Evolutionary conservation across 2,888 invertebrate genomes (phyloP).

Genomic region (Digitonthophagus gazella): DNA sequence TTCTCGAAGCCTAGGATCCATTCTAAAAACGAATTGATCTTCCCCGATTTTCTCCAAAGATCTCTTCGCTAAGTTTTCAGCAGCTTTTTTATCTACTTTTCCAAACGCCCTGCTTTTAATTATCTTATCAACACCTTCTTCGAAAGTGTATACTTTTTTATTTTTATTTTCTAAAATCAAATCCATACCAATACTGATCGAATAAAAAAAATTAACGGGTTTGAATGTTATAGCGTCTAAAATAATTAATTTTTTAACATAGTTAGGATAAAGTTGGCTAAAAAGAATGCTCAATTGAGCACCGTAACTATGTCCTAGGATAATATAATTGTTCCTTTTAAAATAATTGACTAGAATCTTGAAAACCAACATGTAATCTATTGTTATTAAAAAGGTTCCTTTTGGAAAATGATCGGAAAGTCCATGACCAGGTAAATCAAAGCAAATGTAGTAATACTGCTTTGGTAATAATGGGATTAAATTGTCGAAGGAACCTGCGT

Average conservation of each 20-base stretch:
- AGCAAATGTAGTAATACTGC: slow-evolving; percentile 49
- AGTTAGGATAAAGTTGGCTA: slow-evolving; percentile 21
- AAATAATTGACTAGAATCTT: slow-evolving; percentile 42
- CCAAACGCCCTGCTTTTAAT: slow-evolving; percentile 6
- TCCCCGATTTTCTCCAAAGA: slow-evolving; percentile 21
- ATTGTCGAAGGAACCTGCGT: slow-evolving; percentile 59
- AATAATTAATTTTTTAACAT: slow-evolving; percentile 21
- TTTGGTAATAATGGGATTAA: slow-evolving; percentile 57
- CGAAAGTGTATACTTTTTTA: slow-evolving; percentile 8
- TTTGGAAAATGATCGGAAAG: slow-evolving; percentile 56
- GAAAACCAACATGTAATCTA: slow-evolving; percentile 50
- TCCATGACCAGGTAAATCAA: slow-evolving; percentile 64
- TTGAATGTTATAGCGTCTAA: slow-evolving; percentile 19
- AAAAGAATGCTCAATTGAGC: slow-evolving; percentile 21
- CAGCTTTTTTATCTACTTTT: slow-evolving; percentile 16
- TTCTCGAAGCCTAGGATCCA: slow-evolving; percentile 21
- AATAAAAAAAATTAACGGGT: not conserved
- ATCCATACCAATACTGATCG: not conserved
- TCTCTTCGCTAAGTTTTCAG: slow-evolving; percentile 21
- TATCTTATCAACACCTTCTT: slow-evolving; percentile 16
- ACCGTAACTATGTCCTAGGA: slow-evolving; percentile 45
- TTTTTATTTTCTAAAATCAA: not conserved
- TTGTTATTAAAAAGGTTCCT: slow-evolving; percentile 27
- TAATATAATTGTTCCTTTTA: slow-evolving; percentile 40
- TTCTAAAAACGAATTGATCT: slow-evolving; percentile 21